Evolutionary conservation across 2,797 vertebrate species (phyloP), one percentile per base, ranked within the genome.

Genomic region (Pseudochirops cupreus): DNA sequence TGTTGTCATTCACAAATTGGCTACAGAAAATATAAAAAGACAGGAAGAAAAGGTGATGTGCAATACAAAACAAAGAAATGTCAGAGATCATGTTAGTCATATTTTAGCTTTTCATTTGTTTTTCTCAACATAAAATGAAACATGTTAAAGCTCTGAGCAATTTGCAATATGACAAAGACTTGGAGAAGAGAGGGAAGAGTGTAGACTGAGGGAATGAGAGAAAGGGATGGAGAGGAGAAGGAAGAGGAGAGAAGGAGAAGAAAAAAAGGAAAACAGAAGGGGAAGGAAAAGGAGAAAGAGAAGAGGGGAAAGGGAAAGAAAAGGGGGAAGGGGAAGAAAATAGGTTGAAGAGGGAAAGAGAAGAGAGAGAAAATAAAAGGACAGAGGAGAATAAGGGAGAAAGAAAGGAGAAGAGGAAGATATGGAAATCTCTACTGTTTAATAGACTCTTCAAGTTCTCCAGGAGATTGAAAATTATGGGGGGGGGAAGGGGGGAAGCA

Each of bases 401-500:
- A 67, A 31, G 4, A n/a, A 67, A 67, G 62, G 33, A 39, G 33
- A 82, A 46, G 21, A 74, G 16, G 62, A 82, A 26, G 39, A 87
- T 50, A 5, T 50, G 24, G n/a, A 46, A 10, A 87, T 87, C 39
- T 4, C 21, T 50, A 87, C 39, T 87, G 46, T 56, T 94, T 91
- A 92, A 33, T 57, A 90, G 56, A 26, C 57, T 96, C 91, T 6
- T 39, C 95, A 46, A 16, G 33, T 93, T 91, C 50, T 92, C n/a
- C 29, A 92, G 67, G 55, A 92, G 28, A 94, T 95, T 94, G 95
- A 95, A 53, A 91, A 67, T 91, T 93, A 82, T 58, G 92, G 56
- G 57, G 95, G 96, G 97, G 97, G 98, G 98, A 97, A 57, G 95
- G 96, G 97, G 97, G 98, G 98, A 98, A 91, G 95, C 96, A 97